Evolutionary conservation across 2,888 invertebrate species (phyloP).

Genomic region (Glomeris marginata): DNA sequence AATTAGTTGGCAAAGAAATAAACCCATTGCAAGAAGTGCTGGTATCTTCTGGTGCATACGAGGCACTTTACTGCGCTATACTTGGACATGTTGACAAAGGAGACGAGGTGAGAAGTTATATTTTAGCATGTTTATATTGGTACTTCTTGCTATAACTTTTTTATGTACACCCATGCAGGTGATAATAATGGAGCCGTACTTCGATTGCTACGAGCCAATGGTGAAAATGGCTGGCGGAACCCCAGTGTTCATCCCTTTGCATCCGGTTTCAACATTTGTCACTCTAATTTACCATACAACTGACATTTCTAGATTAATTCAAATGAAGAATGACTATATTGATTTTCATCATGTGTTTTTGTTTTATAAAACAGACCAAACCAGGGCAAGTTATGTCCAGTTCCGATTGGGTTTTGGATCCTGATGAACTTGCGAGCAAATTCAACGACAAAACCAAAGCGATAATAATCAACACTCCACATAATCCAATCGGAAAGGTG

Average conservation of each 20-base stretch:
- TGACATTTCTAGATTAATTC: constrained; percentile 1
- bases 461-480: constrained; percentile 91
- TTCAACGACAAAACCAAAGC: constrained; percentile 84
- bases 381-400: constrained; percentile 34
- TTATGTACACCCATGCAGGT: constrained; percentile 40
- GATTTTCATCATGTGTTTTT: constrained; percentile 15
- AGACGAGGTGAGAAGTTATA: constrained; percentile 34
- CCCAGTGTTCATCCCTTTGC: constrained; percentile 71
- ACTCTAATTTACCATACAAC: no score
- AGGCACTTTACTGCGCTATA: constrained; percentile 73
- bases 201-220: constrained; percentile 96
- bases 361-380: constrained; percentile 30
- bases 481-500: constrained; percentile 94
- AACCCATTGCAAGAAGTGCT: constrained; percentile 73
- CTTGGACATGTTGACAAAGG: constrained; percentile 70
- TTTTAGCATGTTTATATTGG: neutral
- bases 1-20: constrained; percentile 55
- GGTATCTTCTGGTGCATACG: constrained; percentile 86
- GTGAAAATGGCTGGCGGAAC: constrained; percentile 71
- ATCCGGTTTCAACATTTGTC: constrained; percentile 56
- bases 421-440: constrained; percentile 54
- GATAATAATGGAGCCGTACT: constrained; percentile 95
- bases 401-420: constrained; percentile 73
- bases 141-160: constrained; percentile 35
- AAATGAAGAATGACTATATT: constrained; percentile 3